Conservation (phyloP, 2,888 invertebrate genomes). For the Oscheius onirici region DNA sequence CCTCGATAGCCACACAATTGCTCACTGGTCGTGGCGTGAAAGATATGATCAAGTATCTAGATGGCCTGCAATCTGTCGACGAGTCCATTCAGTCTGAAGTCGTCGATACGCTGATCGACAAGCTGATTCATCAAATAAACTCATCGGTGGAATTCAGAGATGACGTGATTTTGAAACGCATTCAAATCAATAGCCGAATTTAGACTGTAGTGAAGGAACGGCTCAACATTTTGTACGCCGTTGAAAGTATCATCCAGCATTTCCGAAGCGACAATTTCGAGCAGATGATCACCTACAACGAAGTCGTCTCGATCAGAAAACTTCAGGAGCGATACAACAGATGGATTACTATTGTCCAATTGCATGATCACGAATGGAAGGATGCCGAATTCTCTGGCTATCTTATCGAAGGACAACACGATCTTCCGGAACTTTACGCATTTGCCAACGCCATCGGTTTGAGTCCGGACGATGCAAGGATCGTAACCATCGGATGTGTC, state of each 20-base stretch:
- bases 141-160: neutral
- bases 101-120: conserved; percentile 8
- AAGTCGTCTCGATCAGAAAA: conserved; percentile 14
- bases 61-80: neutral
- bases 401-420: neutral
- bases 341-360: conserved; percentile 13
- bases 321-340: conserved; percentile 12
- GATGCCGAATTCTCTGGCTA: neutral
- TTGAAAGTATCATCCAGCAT: conserved; percentile 11
- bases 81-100: conserved; percentile 2
- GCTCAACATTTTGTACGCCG: neutral
- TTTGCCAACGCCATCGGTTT: conserved; percentile 15
- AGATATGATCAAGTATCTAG: neutral
- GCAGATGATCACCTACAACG: neutral
- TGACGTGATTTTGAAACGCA: neutral
- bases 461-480: conserved; percentile 1
- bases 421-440: conserved; percentile 2
- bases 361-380: conserved; percentile 21
- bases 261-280: neutral
- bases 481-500: neutral
- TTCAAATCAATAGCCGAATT: neutral
- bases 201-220: neutral
- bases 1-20: neutral
- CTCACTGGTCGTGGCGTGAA: neutral
- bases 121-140: neutral